Evolutionary conservation across 2,888 invertebrate species (phyloP).

Genomic region (Tupiocoris notatus): DNA sequence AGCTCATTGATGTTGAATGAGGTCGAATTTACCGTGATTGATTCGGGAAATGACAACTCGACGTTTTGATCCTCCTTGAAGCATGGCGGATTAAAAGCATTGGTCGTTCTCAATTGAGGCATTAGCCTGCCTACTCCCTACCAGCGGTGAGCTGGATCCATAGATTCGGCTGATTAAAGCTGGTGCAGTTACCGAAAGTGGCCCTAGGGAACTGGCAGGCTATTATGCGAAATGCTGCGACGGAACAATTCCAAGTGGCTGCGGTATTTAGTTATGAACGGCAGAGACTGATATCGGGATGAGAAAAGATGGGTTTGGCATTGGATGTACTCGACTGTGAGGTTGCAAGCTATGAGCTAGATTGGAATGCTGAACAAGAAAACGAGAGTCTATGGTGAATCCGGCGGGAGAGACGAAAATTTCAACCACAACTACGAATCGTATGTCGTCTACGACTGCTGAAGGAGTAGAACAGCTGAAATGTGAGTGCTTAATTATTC

Average conservation of each 20-base stretch:
- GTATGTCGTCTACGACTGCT: too few relatives aligned
- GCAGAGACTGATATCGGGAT: neutral
- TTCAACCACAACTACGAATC: too few relatives aligned
- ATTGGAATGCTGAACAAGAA: neutral
- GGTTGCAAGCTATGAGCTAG: neutral
- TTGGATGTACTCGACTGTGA: neutral
- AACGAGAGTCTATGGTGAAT: too few relatives aligned
- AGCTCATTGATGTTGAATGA: neutral
- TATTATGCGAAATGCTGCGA: neutral
- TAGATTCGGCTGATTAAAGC: neutral
- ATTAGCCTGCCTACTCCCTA: neutral
- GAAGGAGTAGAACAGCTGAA: too few relatives aligned
- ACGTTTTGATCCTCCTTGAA: neutral
- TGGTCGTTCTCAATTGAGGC: neutral
- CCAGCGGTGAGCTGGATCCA: neutral
- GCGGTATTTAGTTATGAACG: constrained; percentile 16
- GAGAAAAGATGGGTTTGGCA: neutral
- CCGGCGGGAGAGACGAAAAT: too few relatives aligned
- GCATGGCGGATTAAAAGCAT: too few relatives aligned
- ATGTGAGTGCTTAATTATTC: too few relatives aligned
- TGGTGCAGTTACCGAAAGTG: neutral
- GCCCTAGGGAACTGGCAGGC: neutral
- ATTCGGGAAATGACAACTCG: neutral
- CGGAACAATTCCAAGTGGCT: constrained; percentile 10
- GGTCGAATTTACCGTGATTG: neutral